phyloP scores from a whole-genome alignment of 1,140 invertebrate species.

The Chrysomallon squamiferum region DNA sequence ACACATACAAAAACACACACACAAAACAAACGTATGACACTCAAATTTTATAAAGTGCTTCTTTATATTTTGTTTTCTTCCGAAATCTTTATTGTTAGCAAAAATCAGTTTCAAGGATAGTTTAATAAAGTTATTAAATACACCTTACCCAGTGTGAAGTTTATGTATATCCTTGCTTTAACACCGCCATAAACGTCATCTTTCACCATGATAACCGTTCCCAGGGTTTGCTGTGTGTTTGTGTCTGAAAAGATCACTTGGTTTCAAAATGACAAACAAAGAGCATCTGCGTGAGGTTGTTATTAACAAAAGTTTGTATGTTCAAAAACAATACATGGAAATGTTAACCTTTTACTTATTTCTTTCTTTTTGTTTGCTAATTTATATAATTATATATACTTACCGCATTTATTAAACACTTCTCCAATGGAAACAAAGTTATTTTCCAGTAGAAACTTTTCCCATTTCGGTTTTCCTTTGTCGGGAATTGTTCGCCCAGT shows the following conservation, averaged over 20 bases:
- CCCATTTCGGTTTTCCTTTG: constrained; percentile 22
- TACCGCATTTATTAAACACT: constrained; percentile 38
- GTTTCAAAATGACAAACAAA: neutral
- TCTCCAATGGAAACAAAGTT: constrained; percentile 40
- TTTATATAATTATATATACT: constrained; percentile 14
- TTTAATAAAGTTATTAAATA: too few species aligned
- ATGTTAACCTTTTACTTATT: neutral
- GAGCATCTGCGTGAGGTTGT: neutral
- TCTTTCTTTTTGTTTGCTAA: neutral
- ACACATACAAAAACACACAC: too few species aligned
- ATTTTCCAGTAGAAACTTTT: constrained; percentile 27
- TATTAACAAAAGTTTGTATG: neutral
- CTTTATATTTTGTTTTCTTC: too few species aligned
- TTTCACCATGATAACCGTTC: constrained; percentile 28
- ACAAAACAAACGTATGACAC: too few species aligned
- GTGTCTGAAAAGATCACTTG: neutral
- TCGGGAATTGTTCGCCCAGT: constrained; percentile 5
- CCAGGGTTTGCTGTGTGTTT: constrained; percentile 3
- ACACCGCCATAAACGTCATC: constrained; percentile 36
- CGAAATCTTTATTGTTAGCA: too few species aligned
- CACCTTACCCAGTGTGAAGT: constrained; percentile 36
- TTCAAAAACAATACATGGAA: neutral
- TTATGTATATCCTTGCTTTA: constrained; percentile 37
- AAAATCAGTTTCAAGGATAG: too few species aligned
- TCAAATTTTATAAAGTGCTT: too few species aligned